Base-by-base conservation (phyloP, 2,797 vertebrate species). In the Pseudomugil tenellus region DNA sequence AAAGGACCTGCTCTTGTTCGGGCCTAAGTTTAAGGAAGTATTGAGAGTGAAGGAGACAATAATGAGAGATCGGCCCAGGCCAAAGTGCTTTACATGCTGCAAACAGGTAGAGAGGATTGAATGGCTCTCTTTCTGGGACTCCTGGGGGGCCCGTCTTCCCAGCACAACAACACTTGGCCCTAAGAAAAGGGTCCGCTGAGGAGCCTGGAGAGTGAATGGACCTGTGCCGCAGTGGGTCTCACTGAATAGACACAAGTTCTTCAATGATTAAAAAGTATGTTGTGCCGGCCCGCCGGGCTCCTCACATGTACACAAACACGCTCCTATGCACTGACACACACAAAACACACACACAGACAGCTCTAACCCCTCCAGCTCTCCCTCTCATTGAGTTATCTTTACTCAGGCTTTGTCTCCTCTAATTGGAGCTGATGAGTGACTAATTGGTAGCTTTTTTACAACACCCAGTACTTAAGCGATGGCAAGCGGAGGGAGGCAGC, bases 401-500 rank as follows among this genome's bases (percentile, higher is more conserved):
- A 96, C 95, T 94, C 95, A 84, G 94, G 93, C 92, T 98, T 98
- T 99, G 97, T 99, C 96, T 97, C 93, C 94, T 89, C 96, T 98
- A 98, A 99, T 99, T 98, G 97, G 95, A 97, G 95, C 95, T 98
- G 98, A 99, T 98, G 96, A 98, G 96, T 94, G 94, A 96, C 96
- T 99, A 98, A 99, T 98, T 99, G 96, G 96, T 96, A 93, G 94
- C 94, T 95, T 96, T 86, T 93, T 95, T 93, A 94, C 94, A 91
- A 94, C 94, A 91, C 91, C 92, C 89, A 88, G 92, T 93, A 92
- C 96, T 98, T 96, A 95, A 97, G 95, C 93, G 83, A 90, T 91
- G 89, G 94, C 92, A 93, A 96, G 92, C 93, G 80, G 83, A 92
- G 93, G 88, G 90, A 95, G 95, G 94, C 96, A 91, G 94, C 93